These are phyloP conservation scores for Rhyacophila evoluta DNA, from an alignment of 2,888 invertebrate genomes.

Conservation along the genomic window DNA sequence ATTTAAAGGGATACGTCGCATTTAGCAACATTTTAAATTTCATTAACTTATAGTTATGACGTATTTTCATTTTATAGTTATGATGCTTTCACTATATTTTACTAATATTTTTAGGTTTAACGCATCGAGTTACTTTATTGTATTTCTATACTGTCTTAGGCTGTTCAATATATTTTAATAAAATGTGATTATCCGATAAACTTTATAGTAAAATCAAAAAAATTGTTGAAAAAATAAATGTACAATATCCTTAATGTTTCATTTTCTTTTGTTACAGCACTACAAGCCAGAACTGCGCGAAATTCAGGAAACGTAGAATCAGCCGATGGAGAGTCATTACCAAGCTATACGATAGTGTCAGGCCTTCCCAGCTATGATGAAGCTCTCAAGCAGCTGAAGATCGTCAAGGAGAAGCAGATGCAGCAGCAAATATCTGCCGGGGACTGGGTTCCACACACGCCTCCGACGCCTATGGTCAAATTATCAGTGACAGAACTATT, in stretches of 20 bases:
- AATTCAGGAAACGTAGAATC: constrained; percentile 58
- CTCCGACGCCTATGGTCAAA: constrained; percentile 57
- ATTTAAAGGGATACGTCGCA: no score
- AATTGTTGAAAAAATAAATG: neutral
- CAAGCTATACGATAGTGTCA: constrained; percentile 75
- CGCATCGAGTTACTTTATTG: neutral
- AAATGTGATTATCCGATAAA: constrained; percentile 36
- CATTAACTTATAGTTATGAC: no score
- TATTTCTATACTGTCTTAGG: neutral
- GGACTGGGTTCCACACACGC: constrained; percentile 57
- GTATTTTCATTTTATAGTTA: no score
- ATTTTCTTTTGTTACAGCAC: constrained; percentile 62
- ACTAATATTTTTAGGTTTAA: no score
- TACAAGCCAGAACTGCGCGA: constrained; percentile 58
- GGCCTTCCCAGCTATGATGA: constrained; percentile 75
- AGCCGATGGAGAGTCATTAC: constrained; percentile 69
- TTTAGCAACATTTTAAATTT: no score
- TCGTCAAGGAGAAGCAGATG: constrained; percentile 46
- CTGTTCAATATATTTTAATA: neutral
- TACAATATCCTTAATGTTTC: constrained; percentile 17
- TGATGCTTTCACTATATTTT: no score
- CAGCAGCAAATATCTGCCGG: constrained; percentile 45
- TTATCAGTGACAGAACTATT: constrained; percentile 62
- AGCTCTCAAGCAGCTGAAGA: constrained; percentile 70
- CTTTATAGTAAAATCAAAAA: constrained; percentile 38